phyloP scores from a whole-genome alignment of 2,113 vertebrate genomes.

The Ornithorhynchus anatinus region DNA sequence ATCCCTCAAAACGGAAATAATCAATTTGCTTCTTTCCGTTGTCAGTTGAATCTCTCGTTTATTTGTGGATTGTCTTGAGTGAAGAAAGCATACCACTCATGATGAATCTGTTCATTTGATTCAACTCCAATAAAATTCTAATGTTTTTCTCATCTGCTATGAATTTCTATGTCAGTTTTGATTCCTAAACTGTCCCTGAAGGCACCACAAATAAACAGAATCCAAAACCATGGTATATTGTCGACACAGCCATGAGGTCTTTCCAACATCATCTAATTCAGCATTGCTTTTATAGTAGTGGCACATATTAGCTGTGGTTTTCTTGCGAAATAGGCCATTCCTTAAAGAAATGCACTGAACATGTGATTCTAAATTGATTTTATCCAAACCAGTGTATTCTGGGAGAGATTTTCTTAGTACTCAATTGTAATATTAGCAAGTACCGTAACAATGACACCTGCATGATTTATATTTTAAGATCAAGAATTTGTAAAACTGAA shows the following conservation, averaged over 20 bases:
- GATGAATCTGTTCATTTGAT: neutral
- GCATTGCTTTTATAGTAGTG: neutral
- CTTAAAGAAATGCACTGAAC: neutral
- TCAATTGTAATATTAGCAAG: conserved; percentile 3
- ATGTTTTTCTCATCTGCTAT: too few relatives aligned
- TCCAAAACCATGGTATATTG: neutral
- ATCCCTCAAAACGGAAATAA: conserved; percentile 38
- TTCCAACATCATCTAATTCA: neutral
- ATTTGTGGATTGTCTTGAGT: neutral
- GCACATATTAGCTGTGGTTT: neutral
- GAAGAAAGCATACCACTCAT: neutral
- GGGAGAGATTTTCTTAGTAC: neutral
- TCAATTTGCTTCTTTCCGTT: conserved; percentile 20
- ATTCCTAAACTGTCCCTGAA: neutral
- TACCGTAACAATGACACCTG: too few relatives aligned
- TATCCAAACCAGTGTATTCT: neutral
- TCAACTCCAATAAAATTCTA: neutral
- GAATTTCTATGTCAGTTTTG: neutral
- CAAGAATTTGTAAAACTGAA: neutral
- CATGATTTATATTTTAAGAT: too few relatives aligned
- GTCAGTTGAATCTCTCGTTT: conserved; percentile 24
- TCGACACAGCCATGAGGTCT: neutral
- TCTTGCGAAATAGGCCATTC: neutral
- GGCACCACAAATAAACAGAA: neutral
- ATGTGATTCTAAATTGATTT: neutral